Evolutionary conservation across 2,113 vertebrate species (phyloP), one percentile per base, ranked within the genome.

Genomic region (Epinephelus cyanopodus): DNA sequence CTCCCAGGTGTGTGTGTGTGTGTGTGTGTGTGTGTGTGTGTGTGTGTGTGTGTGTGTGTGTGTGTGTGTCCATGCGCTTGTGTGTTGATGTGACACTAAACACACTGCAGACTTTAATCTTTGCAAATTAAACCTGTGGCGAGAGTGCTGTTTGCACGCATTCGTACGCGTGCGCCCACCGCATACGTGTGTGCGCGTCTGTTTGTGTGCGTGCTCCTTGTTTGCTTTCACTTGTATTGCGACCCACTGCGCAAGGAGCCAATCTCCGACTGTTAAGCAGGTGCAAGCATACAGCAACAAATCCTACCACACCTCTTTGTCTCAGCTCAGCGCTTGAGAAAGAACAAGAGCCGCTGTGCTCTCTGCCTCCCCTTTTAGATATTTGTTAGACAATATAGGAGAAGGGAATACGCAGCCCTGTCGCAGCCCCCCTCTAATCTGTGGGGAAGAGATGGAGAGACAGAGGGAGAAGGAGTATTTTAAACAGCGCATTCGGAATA

Each of bases 401-500:
- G 81, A 90, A 64, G 75, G 86, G 85, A 83, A 85, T 81, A 56
- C 27, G 58, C 81, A 87, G 74, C 78, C n/a, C 66, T 87, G 84
- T 88, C 79, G 69, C 85, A 88, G 81, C 77, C 80, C 81, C 75
- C 71, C 73, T 83, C 87, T 87, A 74, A 90, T 93, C 88, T 90
- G 83, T 79, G 79, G 91, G 84, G 89, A 82, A 82, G 81, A 52
- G 62, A 79, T 19, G 70, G 78, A 83, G 67, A 87, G 81, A 79
- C 78, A 76, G 85, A 87, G 77, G 82, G 81, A 84, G 76, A 85
- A 72, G 68, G 81, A 85, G 85, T 92, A 87, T 94, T 94, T 94
- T 93, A 93, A 91, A 95, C 84, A 82, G 85, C 45, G 77, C 86
- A 84, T 94, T 92, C 87, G 18, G 90, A 94, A 94, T 95, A 95